Conservation (phyloP, 2,888 invertebrate species). For the Drosophila kambysellisi region DNA sequence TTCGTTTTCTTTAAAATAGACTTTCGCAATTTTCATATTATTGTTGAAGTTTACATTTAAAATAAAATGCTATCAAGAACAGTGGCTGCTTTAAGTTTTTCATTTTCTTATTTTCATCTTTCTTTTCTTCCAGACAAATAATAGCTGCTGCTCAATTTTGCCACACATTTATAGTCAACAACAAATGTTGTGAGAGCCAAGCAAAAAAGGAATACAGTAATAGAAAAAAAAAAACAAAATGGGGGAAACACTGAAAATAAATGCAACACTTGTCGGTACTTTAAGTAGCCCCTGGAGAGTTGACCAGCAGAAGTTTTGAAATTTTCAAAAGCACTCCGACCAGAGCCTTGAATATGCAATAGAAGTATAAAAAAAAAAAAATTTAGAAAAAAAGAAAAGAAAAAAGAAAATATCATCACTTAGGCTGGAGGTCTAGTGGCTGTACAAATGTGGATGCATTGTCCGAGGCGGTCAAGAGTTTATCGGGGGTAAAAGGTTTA, state of each 20-base stretch:
- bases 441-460: conserved; percentile 43
- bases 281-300: conserved; percentile 60
- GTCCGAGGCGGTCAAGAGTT: conserved; percentile 61
- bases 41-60: background rate
- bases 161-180: conserved; percentile 19
- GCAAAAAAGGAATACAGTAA: background rate
- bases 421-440: background rate
- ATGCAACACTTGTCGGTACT: conserved; percentile 37
- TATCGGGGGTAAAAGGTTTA: conserved; percentile 54
- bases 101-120: background rate
- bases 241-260: conserved; percentile 11
- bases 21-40: background rate
- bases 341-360: conserved; percentile 59
- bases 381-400: background rate
- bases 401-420: background rate
- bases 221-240: background rate
- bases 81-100: background rate
- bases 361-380: conserved; percentile 8
- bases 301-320: conserved; percentile 42
- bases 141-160: conserved; percentile 9
- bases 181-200: background rate
- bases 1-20: background rate
- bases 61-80: background rate
- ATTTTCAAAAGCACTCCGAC: conserved; percentile 51
- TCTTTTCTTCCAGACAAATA: background rate